These are phyloP conservation scores for Noctua pronuba DNA, from an alignment of 2,888 invertebrate species.

Conservation along the genomic window DNA sequence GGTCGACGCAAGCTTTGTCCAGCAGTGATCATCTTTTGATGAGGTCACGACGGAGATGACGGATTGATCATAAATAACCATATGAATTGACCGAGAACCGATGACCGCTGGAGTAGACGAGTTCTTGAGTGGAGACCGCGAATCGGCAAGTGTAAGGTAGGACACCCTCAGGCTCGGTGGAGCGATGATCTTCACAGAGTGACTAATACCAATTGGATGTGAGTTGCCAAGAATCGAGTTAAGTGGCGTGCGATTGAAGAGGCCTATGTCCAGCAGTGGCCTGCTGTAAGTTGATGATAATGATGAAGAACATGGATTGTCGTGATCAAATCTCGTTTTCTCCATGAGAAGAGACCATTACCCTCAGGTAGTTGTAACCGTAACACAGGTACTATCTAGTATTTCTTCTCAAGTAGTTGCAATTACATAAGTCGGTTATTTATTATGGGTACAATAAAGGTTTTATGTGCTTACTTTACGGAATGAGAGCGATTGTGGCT, in stretches of 20 bases:
- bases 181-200: no score
- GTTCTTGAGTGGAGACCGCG: no score
- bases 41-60: background rate
- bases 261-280: no score
- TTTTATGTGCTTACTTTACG: constrained; percentile 40
- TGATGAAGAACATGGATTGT: background rate
- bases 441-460: constrained; percentile 34
- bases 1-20: background rate
- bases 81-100: background rate
- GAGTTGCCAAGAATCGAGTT: no score
- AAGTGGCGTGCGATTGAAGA: no score
- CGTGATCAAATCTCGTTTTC: background rate
- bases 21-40: background rate
- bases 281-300: no score
- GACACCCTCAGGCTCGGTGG: no score
- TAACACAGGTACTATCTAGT: background rate
- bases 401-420: constrained; percentile 16
- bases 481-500: constrained; percentile 27
- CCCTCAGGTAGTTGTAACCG: background rate
- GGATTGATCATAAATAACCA: background rate
- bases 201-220: no score
- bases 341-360: background rate
- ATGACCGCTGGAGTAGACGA: no score
- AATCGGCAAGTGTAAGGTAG: no score
- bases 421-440: constrained; percentile 39